Base-by-base conservation (phyloP, 2,888 invertebrate genomes). In the Noctua pronuba region DNA sequence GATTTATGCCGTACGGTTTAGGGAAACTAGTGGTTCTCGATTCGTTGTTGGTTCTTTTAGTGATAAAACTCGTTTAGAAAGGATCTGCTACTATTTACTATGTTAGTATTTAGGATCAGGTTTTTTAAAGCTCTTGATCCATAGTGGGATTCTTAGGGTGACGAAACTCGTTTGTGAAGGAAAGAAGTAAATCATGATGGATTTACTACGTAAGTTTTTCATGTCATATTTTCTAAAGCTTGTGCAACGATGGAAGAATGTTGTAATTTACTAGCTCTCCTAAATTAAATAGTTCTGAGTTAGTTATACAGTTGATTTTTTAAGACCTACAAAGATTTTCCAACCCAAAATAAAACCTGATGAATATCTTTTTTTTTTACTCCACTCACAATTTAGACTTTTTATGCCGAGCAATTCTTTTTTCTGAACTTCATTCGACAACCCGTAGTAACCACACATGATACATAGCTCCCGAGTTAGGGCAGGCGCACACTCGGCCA, bases 1-100 rank as follows among this genome's bases (percentile, higher is more conserved):
- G 96, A 96, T 96, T 96, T 96, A 96, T 96, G 93, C 96, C 95
- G 94, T 95, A 95, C 94, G 94, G 88, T 89, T 82, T 79, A 66
- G 75, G 58, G 74, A 74, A 94, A 96, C 95, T 90, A 90, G 3
- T 77, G 86, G 77, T 91, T 90, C 92, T 93, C 94, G 92, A 92
- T 75, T 28, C 41, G 2, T 18, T 60, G 18, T 55, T n/a, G 16
- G 6, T 35, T 31, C 16, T 69, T 46, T 10, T 13, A 4, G 68
- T 38, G 76, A 69, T 41, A 24, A 67, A 74, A 62, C 46, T 85
- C 58, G 38, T 13, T 24, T 58, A 16, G 35, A 55, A 55, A n/a
- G 5, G 6, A n/a, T 55, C n/a, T n/a, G n/a, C 55, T n/a, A 1
- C 1, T 55, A 5, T 13, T 41, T n/a, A 55, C 11, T 24, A n/a